phyloP scores from a whole-genome alignment of 2,113 vertebrate genomes.

The Pantherophis guttatus region DNA sequence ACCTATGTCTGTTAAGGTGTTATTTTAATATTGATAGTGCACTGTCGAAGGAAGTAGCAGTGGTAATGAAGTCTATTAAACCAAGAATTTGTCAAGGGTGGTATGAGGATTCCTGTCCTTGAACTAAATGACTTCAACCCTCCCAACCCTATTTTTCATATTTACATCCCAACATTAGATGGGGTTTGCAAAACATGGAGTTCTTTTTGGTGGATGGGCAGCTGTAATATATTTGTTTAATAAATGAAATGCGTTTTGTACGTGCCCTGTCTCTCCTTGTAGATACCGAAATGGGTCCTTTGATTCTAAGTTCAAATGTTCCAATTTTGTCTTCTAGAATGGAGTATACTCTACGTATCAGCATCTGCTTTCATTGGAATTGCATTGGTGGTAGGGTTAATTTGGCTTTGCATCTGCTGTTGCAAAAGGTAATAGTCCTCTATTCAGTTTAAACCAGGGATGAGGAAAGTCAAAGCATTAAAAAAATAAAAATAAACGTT shows the following conservation, averaged over 20 bases:
- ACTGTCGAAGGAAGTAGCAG: background rate
- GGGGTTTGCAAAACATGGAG: background rate
- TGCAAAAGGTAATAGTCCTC: slow-evolving; percentile 78
- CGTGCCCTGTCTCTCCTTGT: background rate
- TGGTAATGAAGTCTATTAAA: background rate
- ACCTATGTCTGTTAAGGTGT: background rate
- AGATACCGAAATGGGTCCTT: background rate
- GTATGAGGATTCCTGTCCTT: background rate
- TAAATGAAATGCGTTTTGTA: background rate
- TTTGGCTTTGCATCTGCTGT: slow-evolving; percentile 84
- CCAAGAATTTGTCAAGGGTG: background rate
- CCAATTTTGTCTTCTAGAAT: slow-evolving; percentile 74
- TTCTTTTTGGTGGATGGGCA: background rate
- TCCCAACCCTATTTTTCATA: background rate
- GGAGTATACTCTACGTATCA: slow-evolving; percentile 85
- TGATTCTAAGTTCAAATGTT: background rate
- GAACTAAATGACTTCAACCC: background rate
- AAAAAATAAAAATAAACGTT: background rate
- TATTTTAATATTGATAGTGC: background rate
- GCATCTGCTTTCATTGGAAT: slow-evolving; percentile 71
- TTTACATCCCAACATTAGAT: background rate
- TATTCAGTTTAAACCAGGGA: background rate
- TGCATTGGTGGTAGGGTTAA: slow-evolving; percentile 67
- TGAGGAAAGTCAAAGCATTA: background rate
- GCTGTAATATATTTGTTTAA: background rate